A percentile compares a stretch with the other conserved stretches of the same genome.
phyloP scores from a whole-genome alignment of 1,140 invertebrate genomes.

The Pogonomyrmex californicus region DNA sequence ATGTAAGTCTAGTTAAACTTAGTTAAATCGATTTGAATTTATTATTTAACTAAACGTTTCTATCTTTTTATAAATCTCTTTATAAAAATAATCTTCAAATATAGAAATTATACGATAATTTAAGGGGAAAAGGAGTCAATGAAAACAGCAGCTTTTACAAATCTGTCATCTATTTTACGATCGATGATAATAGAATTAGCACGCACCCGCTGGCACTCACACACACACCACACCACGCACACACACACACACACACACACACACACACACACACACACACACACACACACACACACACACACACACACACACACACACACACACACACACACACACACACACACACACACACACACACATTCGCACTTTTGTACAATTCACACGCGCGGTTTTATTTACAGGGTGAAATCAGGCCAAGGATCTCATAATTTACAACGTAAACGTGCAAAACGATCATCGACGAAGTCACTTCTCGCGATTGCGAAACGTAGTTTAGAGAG shows the following conservation, averaged over 20 bases:
- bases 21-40: neutral
- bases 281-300: too few species aligned
- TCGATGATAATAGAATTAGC: constrained; percentile 67
- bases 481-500: constrained; percentile 33
- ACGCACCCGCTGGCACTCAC: constrained; percentile 30
- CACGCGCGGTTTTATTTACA: constrained; percentile 80
- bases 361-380: constrained; percentile 79
- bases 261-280: too few species aligned
- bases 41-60: neutral
- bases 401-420: constrained; percentile 32
- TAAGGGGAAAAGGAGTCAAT: neutral
- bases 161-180: constrained; percentile 79
- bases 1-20: neutral
- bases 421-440: constrained; percentile 79
- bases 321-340: too few species aligned
- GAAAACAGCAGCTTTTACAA: constrained; percentile 65
- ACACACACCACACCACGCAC: too few species aligned
- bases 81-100: neutral
- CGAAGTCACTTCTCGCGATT: constrained; percentile 11
- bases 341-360: constrained; percentile 22
- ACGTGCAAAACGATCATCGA: constrained; percentile 14
- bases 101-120: neutral
- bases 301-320: too few species aligned
- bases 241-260: too few species aligned
- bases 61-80: neutral